Percentiles rank a stretch among this genome's conserved stretches.
phyloP scores from a whole-genome alignment of 2,113 vertebrate genomes.

The Thunnus thynnus region DNA sequence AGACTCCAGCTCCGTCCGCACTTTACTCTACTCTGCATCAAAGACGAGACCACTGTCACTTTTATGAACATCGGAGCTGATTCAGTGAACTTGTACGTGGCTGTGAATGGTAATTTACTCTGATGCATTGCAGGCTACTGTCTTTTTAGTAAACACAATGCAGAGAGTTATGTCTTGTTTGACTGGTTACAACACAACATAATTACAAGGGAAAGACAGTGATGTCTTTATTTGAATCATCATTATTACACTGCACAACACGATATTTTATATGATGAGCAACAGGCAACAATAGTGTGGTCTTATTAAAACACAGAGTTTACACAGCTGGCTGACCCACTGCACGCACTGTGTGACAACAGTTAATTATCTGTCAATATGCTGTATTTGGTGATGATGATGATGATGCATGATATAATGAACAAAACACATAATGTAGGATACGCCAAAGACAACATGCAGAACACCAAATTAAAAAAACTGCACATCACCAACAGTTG shows the following conservation, averaged over 20 bases:
- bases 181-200: background rate
- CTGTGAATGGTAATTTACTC: background rate
- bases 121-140: background rate
- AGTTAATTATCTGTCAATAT: background rate
- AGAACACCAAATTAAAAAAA: background rate
- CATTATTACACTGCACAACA: background rate
- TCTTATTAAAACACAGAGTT: constrained; percentile 30
- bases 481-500: no score
- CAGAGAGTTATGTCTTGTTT: background rate
- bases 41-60: constrained; percentile 15
- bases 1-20: constrained; percentile 29
- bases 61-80: background rate
- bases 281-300: background rate
- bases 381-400: background rate
- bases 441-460: background rate
- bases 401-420: no score
- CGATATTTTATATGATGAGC: constrained; percentile 1
- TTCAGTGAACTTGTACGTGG: background rate
- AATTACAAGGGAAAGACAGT: no score
- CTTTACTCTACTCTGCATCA: constrained; percentile 14
- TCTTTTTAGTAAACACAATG: background rate
- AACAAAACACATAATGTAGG: background rate
- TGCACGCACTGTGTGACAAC: background rate
- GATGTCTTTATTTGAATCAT: no score
- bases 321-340: constrained; percentile 43